Percentiles rank a stretch among this genome's conserved stretches.
Evolutionary conservation across 23 tunicate genomes (phyloP).

Genomic region (Aplidium turbinatum): DNA sequence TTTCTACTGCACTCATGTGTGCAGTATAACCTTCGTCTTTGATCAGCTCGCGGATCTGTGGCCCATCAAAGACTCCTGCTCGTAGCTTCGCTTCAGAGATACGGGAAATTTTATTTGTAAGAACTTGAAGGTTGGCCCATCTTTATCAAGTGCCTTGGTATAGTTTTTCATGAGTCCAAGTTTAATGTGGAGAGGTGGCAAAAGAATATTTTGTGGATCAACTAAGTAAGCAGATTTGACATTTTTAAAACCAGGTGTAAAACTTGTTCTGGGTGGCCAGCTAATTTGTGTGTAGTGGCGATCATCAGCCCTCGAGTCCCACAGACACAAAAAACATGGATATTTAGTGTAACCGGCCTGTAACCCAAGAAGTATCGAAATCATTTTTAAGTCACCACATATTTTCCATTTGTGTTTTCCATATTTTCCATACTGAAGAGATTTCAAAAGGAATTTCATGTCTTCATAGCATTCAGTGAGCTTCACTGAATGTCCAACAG

Average conservation of each 20-base stretch:
- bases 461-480: conserved; percentile 35
- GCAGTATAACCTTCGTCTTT: conserved; percentile 36
- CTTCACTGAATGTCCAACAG: conserved; percentile 31
- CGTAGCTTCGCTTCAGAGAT: conserved; percentile 48
- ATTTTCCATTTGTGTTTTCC: conserved; percentile 36
- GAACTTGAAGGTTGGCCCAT: conserved; percentile 38
- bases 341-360: conserved; percentile 32
- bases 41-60: conserved; percentile 40
- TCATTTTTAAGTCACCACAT: conserved; percentile 31
- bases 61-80: conserved; percentile 35
- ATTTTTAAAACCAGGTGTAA: conserved; percentile 38
- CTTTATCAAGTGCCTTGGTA: conserved; percentile 39
- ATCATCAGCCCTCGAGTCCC: conserved; percentile 29
- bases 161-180: conserved; percentile 43
- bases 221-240: conserved; percentile 40
- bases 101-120: conserved; percentile 31
- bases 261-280: conserved; percentile 39
- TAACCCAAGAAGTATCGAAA: conserved; percentile 19
- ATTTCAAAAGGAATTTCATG: conserved; percentile 12
- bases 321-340: conserved; percentile 35
- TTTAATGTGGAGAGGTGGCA: conserved; percentile 41
- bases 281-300: conserved; percentile 25
- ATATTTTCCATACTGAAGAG: conserved; percentile 34
- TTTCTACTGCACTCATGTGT: conserved; percentile 37
- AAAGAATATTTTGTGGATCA: conserved; percentile 38